A percentile compares a stretch with the other conserved stretches of the same genome.
Conservation (phyloP, 2,797 vertebrate genomes). For the Heterohyrax brucei region DNA sequence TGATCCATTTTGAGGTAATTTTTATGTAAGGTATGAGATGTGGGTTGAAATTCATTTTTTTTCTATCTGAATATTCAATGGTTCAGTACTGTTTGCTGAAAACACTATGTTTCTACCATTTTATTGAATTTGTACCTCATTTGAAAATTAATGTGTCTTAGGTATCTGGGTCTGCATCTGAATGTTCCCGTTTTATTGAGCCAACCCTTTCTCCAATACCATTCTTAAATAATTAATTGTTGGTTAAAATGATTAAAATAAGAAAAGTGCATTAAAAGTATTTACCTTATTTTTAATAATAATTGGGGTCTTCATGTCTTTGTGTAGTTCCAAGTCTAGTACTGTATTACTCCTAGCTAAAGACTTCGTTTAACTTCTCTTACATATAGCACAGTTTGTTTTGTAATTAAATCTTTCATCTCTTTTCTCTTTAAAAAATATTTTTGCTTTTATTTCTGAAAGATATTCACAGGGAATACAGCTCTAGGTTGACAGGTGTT, state of each 20-base stretch:
- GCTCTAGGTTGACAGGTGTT: not conserved
- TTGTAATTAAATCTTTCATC: not conserved
- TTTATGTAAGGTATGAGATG: not conserved
- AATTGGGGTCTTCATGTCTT: not conserved
- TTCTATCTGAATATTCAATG: not conserved
- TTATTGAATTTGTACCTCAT: not conserved
- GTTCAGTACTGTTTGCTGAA: not conserved
- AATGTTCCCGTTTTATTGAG: not conserved
- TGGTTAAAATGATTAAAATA: not conserved
- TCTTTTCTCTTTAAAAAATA: not conserved
- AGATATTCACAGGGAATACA: not conserved
- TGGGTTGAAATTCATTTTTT: not conserved
- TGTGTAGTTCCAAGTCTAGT: not conserved
- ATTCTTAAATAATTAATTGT: not conserved
- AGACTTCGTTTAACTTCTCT: not conserved
- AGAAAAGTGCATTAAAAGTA: not conserved
- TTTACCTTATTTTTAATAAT: not conserved
- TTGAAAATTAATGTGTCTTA: not conserved
- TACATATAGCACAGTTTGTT: not conserved
- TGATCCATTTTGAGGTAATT: not conserved
- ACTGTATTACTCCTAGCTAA: not conserved
- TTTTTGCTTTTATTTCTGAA: slow-evolving; percentile 14
- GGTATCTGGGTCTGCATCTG: not conserved
- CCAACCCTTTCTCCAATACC: not conserved
- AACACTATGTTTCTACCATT: not conserved